phyloP scores from a whole-genome alignment of 2,888 invertebrate genomes.

The Stenotaenia linearis region DNA sequence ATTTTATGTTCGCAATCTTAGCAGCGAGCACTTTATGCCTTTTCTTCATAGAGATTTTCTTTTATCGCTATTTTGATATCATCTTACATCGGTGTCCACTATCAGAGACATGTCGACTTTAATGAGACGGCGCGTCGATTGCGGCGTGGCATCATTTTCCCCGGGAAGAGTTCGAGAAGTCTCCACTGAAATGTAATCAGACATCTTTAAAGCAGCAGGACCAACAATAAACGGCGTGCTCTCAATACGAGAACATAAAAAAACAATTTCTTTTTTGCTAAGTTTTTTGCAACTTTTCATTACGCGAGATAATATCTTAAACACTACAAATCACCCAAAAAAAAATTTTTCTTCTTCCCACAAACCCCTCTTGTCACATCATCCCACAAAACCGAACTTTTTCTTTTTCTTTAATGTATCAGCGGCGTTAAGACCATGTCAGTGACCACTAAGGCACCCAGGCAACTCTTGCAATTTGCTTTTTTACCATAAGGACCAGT shows the following conservation, averaged over 20 bases:
- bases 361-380: not conserved
- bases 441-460: not conserved
- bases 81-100: not conserved
- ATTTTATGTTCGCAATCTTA: not conserved
- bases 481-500: not conserved
- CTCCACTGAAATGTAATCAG: conserved; percentile 39
- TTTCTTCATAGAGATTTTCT: not conserved
- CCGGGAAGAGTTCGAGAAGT: conserved; percentile 44
- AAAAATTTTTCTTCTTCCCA: too few species aligned
- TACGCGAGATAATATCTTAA: not conserved
- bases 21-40: not conserved
- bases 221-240: not conserved
- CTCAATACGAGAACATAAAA: too few species aligned
- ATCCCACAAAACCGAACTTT: too few species aligned
- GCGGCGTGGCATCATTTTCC: conserved; percentile 43
- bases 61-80: conserved; percentile 54
- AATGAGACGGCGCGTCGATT: conserved; percentile 62
- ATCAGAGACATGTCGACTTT: conserved; percentile 72
- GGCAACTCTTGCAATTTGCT: not conserved
- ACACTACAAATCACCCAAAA: not conserved
- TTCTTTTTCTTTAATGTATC: not conserved
- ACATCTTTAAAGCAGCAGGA: not conserved
- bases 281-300: not conserved
- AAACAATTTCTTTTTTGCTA: too few species aligned
- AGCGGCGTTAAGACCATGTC: not conserved